These are phyloP conservation scores for Mesorhabditis spiculigera DNA, from an alignment of 2,888 invertebrate genomes.

Conservation along the genomic window DNA sequence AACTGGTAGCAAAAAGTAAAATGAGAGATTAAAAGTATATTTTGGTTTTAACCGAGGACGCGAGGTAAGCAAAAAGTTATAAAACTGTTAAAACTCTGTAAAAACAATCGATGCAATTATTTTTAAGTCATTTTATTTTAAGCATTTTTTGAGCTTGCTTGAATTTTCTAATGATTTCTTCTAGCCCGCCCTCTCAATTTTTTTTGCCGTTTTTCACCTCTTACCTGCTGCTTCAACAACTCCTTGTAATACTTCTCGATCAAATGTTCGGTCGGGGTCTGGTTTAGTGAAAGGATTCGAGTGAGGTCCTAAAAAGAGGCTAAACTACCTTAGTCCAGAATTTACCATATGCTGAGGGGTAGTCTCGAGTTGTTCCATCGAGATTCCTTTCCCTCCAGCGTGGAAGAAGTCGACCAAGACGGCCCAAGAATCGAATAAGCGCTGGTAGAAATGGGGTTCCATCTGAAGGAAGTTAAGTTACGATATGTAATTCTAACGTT, in stretches of 20 bases:
- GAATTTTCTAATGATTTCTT: no score
- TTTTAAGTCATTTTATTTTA: no score
- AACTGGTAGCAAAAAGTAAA: no score
- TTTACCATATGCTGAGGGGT: slow-evolving; percentile 66
- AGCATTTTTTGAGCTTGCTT: no score
- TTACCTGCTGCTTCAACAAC: slow-evolving; percentile 66
- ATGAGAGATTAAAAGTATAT: no score
- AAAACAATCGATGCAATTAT: no score
- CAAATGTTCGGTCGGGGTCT: slow-evolving; percentile 79
- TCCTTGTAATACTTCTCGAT: slow-evolving; percentile 81
- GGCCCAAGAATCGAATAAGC: slow-evolving; percentile 79
- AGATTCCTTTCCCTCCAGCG: slow-evolving; percentile 77
- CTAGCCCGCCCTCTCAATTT: no score
- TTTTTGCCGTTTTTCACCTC: no score
- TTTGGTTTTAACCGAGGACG: no score
- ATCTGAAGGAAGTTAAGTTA: slow-evolving; percentile 69
- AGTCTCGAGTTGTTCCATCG: slow-evolving; percentile 61
- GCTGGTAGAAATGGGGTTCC: slow-evolving; percentile 81
- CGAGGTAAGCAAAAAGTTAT: no score
- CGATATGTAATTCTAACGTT: not conserved
- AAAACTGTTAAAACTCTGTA: no score
- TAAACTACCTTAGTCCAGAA: no score
- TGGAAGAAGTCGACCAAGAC: slow-evolving; percentile 85
- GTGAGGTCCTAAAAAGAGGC: slow-evolving; percentile 48
- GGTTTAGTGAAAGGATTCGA: slow-evolving; percentile 76